Percentiles rank a stretch among this genome's conserved stretches.
phyloP scores from a whole-genome alignment of 2,113 vertebrate genomes.

The Neopipo cinnamomea region DNA sequence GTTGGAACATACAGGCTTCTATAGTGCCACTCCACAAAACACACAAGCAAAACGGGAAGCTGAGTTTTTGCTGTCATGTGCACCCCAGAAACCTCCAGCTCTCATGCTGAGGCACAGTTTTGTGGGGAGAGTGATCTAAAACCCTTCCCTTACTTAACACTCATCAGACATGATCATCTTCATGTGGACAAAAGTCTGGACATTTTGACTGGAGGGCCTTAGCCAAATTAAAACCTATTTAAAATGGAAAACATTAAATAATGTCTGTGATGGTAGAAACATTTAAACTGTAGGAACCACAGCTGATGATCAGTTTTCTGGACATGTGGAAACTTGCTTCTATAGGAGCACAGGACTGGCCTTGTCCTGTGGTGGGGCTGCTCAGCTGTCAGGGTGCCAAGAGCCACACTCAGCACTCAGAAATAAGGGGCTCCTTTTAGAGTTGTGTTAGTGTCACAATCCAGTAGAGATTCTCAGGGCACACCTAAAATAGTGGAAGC shows the following conservation, averaged over 20 bases:
- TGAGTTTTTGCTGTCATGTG: not conserved
- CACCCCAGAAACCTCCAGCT: not conserved
- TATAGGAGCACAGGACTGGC: not conserved
- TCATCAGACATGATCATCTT: rapidly evolving
- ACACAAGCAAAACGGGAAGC: not conserved
- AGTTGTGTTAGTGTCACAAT: rapidly evolving
- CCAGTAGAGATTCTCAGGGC: not conserved
- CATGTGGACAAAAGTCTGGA: rapidly evolving
- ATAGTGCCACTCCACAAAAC: rapidly evolving
- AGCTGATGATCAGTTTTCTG: not conserved
- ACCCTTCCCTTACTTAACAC: not conserved
- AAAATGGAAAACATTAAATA: not conserved
- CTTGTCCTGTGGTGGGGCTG: rapidly evolving
- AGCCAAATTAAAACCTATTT: not conserved
- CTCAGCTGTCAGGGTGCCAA: rapidly evolving
- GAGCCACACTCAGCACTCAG: not conserved
- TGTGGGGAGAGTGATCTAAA: not conserved
- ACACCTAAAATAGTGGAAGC: not conserved
- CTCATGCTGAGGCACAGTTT: rapidly evolving
- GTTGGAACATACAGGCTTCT: rapidly evolving
- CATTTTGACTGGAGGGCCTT: not conserved
- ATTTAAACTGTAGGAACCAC: not conserved
- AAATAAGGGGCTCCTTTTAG: not conserved
- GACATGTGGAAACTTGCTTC: not conserved
- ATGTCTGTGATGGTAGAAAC: not conserved